Evolutionary conservation across 2,113 vertebrate genomes (phyloP).

Genomic region (Suncus etruscus): DNA sequence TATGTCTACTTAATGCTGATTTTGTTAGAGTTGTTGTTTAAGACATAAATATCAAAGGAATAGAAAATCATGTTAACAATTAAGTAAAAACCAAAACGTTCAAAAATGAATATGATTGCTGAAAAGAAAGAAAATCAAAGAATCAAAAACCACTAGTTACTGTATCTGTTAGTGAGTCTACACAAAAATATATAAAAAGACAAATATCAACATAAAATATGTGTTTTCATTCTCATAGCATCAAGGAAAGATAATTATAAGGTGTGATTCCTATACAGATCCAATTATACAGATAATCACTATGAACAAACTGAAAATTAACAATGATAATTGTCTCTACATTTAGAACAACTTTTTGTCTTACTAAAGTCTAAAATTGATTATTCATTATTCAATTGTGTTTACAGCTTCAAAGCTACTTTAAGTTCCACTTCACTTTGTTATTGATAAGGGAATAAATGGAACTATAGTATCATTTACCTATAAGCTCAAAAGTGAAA

Average conservation of each 20-base stretch:
- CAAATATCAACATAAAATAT: not conserved
- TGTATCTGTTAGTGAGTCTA: no score
- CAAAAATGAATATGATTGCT: no score
- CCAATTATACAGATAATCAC: not conserved
- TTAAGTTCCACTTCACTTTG: not conserved
- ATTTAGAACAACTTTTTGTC: not conserved
- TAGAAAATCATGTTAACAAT: no score
- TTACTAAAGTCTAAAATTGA: slow-evolving; percentile 3
- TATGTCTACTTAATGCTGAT: no score
- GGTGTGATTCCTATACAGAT: not conserved
- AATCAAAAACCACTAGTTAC: no score
- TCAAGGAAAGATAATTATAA: not conserved
- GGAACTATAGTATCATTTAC: not conserved
- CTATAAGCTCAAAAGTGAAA: not conserved
- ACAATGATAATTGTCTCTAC: not conserved
- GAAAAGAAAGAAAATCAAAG: no score
- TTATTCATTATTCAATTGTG: not conserved
- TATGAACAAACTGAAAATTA: not conserved
- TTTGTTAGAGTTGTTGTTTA: no score
- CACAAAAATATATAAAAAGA: no score
- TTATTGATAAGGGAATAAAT: not conserved
- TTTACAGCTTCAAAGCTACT: slow-evolving; percentile 32
- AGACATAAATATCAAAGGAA: no score
- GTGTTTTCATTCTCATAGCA: not conserved
- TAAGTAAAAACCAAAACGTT: no score